Evolutionary conservation across 1,140 invertebrate genomes (phyloP), one percentile per base, ranked within the genome.

Genomic region (Coboldia fuscipes): DNA sequence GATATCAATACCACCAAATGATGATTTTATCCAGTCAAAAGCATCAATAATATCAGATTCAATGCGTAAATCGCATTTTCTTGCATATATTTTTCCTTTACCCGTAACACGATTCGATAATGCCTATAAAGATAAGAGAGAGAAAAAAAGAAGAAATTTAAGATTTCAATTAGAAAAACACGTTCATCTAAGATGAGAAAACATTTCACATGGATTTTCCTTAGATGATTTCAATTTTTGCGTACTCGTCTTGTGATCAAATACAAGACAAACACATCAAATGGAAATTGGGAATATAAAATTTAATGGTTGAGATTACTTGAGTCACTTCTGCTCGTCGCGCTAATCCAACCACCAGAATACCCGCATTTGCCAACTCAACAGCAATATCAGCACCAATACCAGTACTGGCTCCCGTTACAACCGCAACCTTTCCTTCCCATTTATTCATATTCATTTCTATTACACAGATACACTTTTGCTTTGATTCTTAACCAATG

Each of bases 401-500:
- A 2, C 70, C 72, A 12, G 52, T 51, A n/a, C 68, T 71, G 3
- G 71, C 68, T 19, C 70, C 72, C 1, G 71, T 74, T 0, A 76
- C 62, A 14, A 75, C 51, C 2, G 68, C 71, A 20, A 74, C 60
- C 39, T 64, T 65, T 29, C 66, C 65, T 19, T 40, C 40, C 68
- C 68, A 74, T 13, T 62, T 50, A 17, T 70, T 62, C 67, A 71
- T 72, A 30, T 37, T 42, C n/a, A n/a, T n/a, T n/a, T n/a, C n/a
- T n/a, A n/a, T n/a, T n/a, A n/a, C n/a, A n/a, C n/a, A n/a, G n/a
- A n/a, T n/a, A n/a, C n/a, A n/a, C n/a, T n/a, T n/a, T n/a, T n/a
- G n/a, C n/a, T n/a, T n/a, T n/a, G n/a, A n/a, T n/a, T n/a, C n/a
- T n/a, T n/a, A n/a, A n/a, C n/a, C n/a, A n/a, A n/a, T n/a, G n/a